Percentiles rank a stretch among this genome's conserved stretches.
Evolutionary conservation across 2,888 invertebrate species (phyloP).

Genomic region (Andrena minutula): DNA sequence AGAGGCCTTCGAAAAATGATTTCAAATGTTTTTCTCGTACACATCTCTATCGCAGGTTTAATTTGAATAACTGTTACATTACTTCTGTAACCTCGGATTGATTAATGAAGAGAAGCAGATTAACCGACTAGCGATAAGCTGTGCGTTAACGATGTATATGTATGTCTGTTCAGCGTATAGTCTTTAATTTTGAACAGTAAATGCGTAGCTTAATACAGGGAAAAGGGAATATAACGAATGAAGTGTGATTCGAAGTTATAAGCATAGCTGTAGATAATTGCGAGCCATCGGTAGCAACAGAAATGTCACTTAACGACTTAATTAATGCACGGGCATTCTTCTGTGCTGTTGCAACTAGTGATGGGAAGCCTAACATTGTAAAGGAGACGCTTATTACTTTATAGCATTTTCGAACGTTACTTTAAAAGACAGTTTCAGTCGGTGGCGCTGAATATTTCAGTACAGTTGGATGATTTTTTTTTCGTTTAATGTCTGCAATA

Average conservation of each 20-base stretch:
- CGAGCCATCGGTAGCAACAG: not conserved
- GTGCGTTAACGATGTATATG: slow-evolving; percentile 18
- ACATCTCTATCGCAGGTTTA: not conserved
- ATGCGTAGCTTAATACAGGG: slow-evolving; percentile 1
- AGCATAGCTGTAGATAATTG: not conserved
- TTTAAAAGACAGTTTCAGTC: not conserved
- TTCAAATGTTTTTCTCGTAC: not conserved
- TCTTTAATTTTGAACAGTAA: slow-evolving; percentile 36
- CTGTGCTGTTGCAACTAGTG: slow-evolving; percentile 1
- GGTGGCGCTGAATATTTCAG: not conserved
- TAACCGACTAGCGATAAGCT: slow-evolving; percentile 16
- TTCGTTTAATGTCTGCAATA: slow-evolving; percentile 2
- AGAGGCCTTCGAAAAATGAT: not conserved
- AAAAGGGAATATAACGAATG: not conserved
- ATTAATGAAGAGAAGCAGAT: not conserved
- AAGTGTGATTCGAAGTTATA: not conserved
- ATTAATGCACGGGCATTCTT: slow-evolving; percentile 1
- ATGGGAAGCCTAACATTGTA: slow-evolving; percentile 18
- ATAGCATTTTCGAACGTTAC: not conserved
- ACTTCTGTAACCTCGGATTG: not conserved
- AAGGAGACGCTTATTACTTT: slow-evolving; percentile 8
- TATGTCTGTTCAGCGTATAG: slow-evolving; percentile 8
- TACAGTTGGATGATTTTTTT: not conserved
- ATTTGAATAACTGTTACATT: not conserved
- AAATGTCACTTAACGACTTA: not conserved